A percentile compares a stretch with the other conserved stretches of the same genome.
Evolutionary conservation across 2,113 vertebrate genomes (phyloP).

Genomic region (Phainopepla nitens): DNA sequence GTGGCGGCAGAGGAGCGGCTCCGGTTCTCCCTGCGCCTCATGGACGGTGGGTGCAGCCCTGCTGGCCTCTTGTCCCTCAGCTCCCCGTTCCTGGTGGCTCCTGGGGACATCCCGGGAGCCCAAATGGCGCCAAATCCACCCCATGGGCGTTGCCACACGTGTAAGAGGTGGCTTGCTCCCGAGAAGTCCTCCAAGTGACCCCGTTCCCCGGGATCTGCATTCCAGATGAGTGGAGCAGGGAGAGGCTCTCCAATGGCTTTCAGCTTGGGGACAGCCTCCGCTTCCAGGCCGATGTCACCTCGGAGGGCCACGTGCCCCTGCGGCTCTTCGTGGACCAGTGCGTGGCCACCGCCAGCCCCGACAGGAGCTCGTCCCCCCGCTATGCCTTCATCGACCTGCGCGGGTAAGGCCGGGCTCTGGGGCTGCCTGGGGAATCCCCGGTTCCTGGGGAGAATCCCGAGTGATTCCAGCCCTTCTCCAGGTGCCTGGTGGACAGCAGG

Average conservation of each 20-base stretch:
- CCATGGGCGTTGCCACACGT: rapidly evolving
- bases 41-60: neutral
- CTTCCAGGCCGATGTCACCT: neutral
- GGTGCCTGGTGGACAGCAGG: neutral
- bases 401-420: neutral
- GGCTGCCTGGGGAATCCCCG: rapidly evolving
- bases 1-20: neutral
- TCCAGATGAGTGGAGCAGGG: neutral
- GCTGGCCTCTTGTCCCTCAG: neutral
- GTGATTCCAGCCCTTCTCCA: neutral
- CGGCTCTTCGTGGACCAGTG: neutral
- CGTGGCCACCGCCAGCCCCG: neutral
- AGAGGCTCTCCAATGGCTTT: neutral
- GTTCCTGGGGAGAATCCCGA: rapidly evolving
- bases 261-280: neutral
- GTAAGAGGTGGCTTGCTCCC: rapidly evolving
- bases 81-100: rapidly evolving
- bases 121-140: rapidly evolving
- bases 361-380: neutral
- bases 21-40: neutral
- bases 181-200: neutral
- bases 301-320: neutral
- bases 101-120: too few species aligned
- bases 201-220: neutral
- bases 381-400: neutral